Conservation (phyloP, 2,113 vertebrate species). For the Sturnira hondurensis region DNA sequence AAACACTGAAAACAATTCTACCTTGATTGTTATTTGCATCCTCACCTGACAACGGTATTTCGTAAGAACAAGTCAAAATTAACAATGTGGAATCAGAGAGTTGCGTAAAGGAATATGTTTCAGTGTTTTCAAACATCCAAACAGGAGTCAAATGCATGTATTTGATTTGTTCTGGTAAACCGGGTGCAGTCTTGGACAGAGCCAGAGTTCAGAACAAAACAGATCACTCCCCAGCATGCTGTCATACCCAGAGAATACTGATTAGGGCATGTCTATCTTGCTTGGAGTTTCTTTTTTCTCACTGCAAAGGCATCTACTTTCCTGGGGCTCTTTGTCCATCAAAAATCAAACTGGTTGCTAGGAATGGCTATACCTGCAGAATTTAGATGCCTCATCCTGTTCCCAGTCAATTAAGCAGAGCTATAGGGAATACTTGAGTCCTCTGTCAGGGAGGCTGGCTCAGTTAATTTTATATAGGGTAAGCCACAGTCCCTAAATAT, state of each 20-base stretch:
- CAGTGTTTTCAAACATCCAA: slow-evolving; percentile 35
- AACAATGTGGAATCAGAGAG: not conserved
- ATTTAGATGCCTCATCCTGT: slow-evolving; percentile 67
- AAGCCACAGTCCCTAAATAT: slow-evolving; percentile 43
- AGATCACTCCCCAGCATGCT: slow-evolving; percentile 51
- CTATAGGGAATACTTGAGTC: slow-evolving; percentile 40
- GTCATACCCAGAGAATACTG: slow-evolving; percentile 61
- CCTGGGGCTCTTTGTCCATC: slow-evolving; percentile 61
- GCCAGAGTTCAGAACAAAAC: slow-evolving; percentile 53
- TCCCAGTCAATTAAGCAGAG: slow-evolving; percentile 57
- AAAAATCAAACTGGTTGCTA: slow-evolving; percentile 68
- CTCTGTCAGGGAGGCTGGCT: not conserved
- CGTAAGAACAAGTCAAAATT: slow-evolving; percentile 39
- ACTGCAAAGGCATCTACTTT: slow-evolving; percentile 63
- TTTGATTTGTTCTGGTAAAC: slow-evolving; percentile 66
- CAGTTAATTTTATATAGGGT: slow-evolving; percentile 44
- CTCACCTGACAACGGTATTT: not conserved
- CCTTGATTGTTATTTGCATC: not conserved
- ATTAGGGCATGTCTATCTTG: slow-evolving; percentile 56
- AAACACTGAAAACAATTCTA: slow-evolving; percentile 22
- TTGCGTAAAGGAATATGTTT: not conserved
- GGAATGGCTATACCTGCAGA: slow-evolving; percentile 55
- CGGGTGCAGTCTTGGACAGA: slow-evolving; percentile 39
- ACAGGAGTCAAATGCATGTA: slow-evolving; percentile 54
- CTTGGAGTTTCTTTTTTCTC: slow-evolving; percentile 64